Percentiles rank a stretch among this genome's conserved stretches.
Conservation (phyloP, 1,140 invertebrate genomes). For the Chrysoperla carnea region DNA sequence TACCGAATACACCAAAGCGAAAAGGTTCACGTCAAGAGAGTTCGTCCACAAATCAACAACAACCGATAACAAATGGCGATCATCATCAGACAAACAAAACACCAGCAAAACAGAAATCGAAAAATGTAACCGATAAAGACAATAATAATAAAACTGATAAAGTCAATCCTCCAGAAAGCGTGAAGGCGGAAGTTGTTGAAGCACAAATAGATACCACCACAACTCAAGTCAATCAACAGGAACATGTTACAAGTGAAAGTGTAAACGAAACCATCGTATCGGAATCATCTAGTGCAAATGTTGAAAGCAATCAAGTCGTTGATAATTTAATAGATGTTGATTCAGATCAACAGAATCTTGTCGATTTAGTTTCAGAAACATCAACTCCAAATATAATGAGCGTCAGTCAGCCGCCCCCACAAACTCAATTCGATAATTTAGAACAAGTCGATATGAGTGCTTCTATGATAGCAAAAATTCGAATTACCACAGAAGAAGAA, state of each 20-base stretch:
- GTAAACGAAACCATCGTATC: too few relatives aligned
- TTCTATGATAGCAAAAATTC: conserved; percentile 50
- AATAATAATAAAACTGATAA: conserved; percentile 1
- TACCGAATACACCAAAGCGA: background rate
- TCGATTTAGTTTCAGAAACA: too few relatives aligned
- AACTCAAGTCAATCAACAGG: too few relatives aligned
- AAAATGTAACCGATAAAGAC: conserved; percentile 11
- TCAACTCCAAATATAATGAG: too few relatives aligned
- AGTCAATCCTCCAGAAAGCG: too few relatives aligned
- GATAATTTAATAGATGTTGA: too few relatives aligned
- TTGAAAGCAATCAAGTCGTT: too few relatives aligned
- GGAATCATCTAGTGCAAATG: too few relatives aligned
- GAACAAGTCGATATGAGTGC: conserved; percentile 26
- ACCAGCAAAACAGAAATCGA: conserved; percentile 5
- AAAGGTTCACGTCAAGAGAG: background rate
- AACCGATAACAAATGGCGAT: conserved; percentile 3
- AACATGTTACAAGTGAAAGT: too few relatives aligned
- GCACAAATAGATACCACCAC: too few relatives aligned
- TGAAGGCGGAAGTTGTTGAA: too few relatives aligned
- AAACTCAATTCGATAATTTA: conserved; percentile 2
- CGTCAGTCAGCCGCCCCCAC: conserved; percentile 1
- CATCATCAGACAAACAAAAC: conserved; percentile 1
- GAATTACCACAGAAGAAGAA: conserved; percentile 75
- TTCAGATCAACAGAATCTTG: too few relatives aligned
- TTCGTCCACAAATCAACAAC: background rate